Evolutionary conservation across 2,797 vertebrate species (phyloP).

Genomic region (Pristis pectinata): DNA sequence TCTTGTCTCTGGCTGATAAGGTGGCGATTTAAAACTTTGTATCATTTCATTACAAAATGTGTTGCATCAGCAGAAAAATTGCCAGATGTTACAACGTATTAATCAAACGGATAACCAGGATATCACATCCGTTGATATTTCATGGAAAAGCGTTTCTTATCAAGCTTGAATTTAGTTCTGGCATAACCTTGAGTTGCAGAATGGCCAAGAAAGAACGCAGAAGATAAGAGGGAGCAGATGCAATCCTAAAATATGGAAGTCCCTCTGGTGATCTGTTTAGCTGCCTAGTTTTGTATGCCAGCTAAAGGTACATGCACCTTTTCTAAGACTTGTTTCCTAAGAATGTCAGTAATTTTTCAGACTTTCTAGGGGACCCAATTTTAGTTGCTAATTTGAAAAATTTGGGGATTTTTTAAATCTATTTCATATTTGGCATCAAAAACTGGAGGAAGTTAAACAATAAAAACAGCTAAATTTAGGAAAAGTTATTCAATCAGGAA

Average conservation of each 20-base stretch:
- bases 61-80: background rate
- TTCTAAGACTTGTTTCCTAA: background rate
- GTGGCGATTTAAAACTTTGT: background rate
- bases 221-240: background rate
- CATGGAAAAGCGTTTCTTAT: background rate
- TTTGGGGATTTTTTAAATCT: background rate
- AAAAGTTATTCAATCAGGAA: background rate
- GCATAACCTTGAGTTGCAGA: background rate
- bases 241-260: background rate
- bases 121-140: background rate
- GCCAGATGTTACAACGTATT: slow-evolving; percentile 3
- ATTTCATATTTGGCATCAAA: background rate
- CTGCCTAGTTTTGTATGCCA: background rate
- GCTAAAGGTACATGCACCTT: background rate
- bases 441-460: background rate
- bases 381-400: background rate
- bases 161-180: background rate
- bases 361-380: background rate
- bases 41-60: background rate
- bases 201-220: background rate
- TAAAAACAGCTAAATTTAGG: background rate
- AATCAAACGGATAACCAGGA: background rate
- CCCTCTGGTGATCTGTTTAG: background rate
- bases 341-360: background rate
- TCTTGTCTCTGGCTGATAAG: background rate